Conservation (phyloP, 2,888 invertebrate genomes). For the Cyclophora albipunctata region DNA sequence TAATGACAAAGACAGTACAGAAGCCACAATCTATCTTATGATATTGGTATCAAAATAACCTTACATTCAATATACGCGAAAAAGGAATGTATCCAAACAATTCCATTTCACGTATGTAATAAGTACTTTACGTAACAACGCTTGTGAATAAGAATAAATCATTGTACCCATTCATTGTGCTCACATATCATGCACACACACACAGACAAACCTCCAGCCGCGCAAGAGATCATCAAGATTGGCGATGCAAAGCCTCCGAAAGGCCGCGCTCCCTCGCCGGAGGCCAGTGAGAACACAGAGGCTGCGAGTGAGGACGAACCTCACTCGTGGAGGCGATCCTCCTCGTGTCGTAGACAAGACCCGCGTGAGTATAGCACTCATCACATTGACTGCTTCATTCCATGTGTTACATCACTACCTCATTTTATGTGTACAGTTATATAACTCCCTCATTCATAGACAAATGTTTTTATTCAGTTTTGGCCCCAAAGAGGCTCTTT, state of each 20-base stretch:
- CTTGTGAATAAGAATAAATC: too few species aligned
- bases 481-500: too few species aligned
- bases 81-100: too few species aligned
- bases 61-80: too few species aligned
- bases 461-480: too few species aligned
- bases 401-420: slow-evolving; percentile 1
- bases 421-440: slow-evolving; percentile 1
- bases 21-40: too few species aligned
- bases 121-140: too few species aligned
- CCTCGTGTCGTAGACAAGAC: slow-evolving; percentile 55
- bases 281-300: slow-evolving; percentile 34
- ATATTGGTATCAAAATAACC: too few species aligned
- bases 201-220: slow-evolving; percentile 49
- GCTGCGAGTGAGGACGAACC: slow-evolving; percentile 38
- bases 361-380: slow-evolving; percentile 35
- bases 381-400: slow-evolving; percentile 33
- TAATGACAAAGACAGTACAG: too few species aligned
- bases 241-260: slow-evolving; percentile 63
- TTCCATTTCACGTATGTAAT: too few species aligned
- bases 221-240: slow-evolving; percentile 57
- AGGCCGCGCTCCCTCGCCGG: slow-evolving; percentile 55
- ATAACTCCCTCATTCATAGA: too few species aligned
- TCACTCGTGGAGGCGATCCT: slow-evolving; percentile 65
- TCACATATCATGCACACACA: neutral
- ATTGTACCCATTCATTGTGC: neutral